Conservation (phyloP, 1,140 invertebrate species). For the Diorhabda elongata region DNA sequence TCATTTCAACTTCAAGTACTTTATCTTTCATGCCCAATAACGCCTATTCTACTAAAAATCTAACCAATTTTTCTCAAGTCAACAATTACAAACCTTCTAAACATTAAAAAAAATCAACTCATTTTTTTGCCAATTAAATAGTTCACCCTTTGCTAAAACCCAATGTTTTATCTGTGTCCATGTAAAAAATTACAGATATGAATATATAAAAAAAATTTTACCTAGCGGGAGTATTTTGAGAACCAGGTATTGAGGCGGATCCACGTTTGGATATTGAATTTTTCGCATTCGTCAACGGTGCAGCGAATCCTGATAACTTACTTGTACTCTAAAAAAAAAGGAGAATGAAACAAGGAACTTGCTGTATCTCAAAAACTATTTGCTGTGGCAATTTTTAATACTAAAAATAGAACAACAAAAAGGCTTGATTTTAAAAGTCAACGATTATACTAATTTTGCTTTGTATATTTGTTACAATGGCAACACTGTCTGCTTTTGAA, state of each 20-base stretch:
- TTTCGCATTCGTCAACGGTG: conserved; percentile 43
- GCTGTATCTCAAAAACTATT: background rate
- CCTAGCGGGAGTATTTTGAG: conserved; percentile 44
- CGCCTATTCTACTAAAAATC: conserved; percentile 37
- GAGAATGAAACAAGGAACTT: conserved; percentile 5
- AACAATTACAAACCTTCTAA: conserved; percentile 30
- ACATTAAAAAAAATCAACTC: conserved; percentile 24
- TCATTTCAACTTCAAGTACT: background rate
- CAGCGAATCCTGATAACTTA: conserved; percentile 40
- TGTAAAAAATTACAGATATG: conserved; percentile 5
- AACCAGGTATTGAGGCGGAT: conserved; percentile 44
- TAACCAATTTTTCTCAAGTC: conserved; percentile 23
- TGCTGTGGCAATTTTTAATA: too few relatives aligned
- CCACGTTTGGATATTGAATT: conserved; percentile 45
- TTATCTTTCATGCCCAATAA: conserved; percentile 27
- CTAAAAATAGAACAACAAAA: too few relatives aligned
- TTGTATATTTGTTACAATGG: too few relatives aligned
- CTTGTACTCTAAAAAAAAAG: conserved; percentile 42
- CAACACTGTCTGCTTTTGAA: too few relatives aligned
- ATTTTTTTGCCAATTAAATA: too few relatives aligned
- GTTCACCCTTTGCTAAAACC: too few relatives aligned
- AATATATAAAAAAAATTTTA: conserved; percentile 27
- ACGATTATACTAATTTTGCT: too few relatives aligned
- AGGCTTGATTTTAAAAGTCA: too few relatives aligned
- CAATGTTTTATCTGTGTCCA: too few relatives aligned